A percentile compares a stretch with the other conserved stretches of the same genome.
phyloP scores from a whole-genome alignment of 1,140 invertebrate genomes.

The Aphelenchoides fujianensis region DNA sequence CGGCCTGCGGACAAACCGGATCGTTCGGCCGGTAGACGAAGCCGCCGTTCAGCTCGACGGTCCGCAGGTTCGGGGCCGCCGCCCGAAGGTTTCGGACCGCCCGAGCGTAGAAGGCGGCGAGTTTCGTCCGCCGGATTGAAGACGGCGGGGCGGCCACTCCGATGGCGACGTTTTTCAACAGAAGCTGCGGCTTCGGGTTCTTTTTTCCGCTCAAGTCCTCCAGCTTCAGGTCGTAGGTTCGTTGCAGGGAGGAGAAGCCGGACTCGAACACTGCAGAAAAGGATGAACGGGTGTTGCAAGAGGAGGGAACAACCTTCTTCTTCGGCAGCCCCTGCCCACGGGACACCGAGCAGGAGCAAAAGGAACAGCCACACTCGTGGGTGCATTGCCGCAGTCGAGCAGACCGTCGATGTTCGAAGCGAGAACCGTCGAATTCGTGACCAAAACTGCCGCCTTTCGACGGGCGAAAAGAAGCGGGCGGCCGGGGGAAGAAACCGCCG shows the following conservation, averaged over 20 bases:
- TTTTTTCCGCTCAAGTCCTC: not conserved
- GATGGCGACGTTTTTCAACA: not conserved
- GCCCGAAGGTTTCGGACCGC: not conserved
- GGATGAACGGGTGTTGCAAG: not conserved
- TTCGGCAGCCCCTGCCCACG: not conserved
- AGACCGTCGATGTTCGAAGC: not conserved
- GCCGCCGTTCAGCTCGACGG: not conserved
- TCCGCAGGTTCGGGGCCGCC: constrained; percentile 1
- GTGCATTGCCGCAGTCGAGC: not conserved
- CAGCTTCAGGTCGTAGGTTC: not conserved
- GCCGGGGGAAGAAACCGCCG: not conserved
- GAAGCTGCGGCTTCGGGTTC: not conserved
- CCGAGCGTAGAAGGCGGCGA: not conserved
- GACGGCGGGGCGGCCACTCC: not conserved
- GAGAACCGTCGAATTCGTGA: too few relatives aligned
- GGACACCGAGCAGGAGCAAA: not conserved
- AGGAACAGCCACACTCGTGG: not conserved
- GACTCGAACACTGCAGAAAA: constrained; percentile 11
- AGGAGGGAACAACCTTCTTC: constrained; percentile 1
- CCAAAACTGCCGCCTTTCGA: not conserved
- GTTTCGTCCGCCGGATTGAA: not conserved
- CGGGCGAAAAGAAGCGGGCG: not conserved
- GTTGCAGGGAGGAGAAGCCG: not conserved
- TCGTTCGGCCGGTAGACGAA: not conserved
- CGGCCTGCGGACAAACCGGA: not conserved